phyloP scores from a whole-genome alignment of 2,797 vertebrate species.

The Poecilia velifera region DNA sequence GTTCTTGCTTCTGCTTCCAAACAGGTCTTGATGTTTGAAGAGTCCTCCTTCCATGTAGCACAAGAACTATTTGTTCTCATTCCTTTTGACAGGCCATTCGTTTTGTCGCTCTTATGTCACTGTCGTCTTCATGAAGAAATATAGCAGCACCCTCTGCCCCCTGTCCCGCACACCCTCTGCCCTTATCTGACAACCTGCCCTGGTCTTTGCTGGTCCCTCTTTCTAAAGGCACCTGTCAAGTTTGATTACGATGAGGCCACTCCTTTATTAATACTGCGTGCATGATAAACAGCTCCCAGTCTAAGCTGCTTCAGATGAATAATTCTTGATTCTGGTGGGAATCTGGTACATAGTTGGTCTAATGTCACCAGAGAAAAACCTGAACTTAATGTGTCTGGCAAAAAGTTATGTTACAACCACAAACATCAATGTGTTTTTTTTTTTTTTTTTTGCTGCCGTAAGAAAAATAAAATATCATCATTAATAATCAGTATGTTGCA shows the following conservation, averaged over 20 bases:
- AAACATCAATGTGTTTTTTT: too few species aligned
- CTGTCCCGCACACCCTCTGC: constrained; percentile 63
- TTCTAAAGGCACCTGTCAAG: constrained; percentile 32
- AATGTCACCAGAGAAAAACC: constrained; percentile 2
- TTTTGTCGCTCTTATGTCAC: constrained; percentile 80
- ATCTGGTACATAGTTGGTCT: constrained; percentile 16
- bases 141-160: constrained; percentile 77
- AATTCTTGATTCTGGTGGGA: neutral
- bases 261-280: constrained; percentile 21
- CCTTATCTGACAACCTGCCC: constrained; percentile 68
- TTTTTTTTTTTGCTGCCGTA: too few species aligned
- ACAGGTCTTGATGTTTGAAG: constrained; percentile 78
- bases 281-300: constrained; percentile 30
- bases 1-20: constrained; percentile 54
- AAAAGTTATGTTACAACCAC: neutral
- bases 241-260: constrained; percentile 17
- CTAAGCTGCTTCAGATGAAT: constrained; percentile 16
- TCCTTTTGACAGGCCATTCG: constrained; percentile 84
- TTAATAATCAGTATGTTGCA: too few species aligned
- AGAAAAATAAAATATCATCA: too few species aligned
- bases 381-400: constrained; percentile 8
- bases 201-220: constrained; percentile 41
- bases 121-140: constrained; percentile 86
- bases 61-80: constrained; percentile 83
- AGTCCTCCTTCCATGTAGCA: constrained; percentile 71